Base-by-base conservation (phyloP, 2,888 invertebrate species). In the Sturmia bella region DNA sequence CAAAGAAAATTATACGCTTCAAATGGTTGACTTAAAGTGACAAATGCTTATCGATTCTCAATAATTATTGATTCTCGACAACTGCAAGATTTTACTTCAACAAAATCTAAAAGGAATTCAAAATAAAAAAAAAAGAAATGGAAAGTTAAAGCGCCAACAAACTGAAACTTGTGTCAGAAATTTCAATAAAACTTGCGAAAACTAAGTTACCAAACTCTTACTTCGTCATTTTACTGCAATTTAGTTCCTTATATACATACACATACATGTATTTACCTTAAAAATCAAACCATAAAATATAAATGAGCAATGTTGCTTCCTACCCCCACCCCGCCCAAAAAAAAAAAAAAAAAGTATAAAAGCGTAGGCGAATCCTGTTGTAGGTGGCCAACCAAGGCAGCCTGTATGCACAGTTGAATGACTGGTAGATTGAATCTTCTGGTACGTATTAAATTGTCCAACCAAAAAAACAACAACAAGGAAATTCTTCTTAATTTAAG, bases 1-100 rank as follows among this genome's bases (percentile, higher is more conserved):
- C 17, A 66, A 21, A 56, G 15, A 50, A 27, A 41, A 57, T 27
- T 27, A 21, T 11, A n/a, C 7, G 56, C 41, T 43, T 21, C 13
- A 37, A 54, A 27, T 63, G 15, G 48, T 59, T 50, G 64, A 56
- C 64, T 78, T 70, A 48, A 74, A 61, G 52, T 78, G 70, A 70
- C 74, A 78, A 78, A 82, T 66, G 69, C 70, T 78, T 82, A 82
- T 78, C 66, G 78, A 70, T 78, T 75, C 70, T 61, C 74, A 59
- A 78, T 82, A 82, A 78, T 82, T 78, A 82, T 78, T 82, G 78
- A 82, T 82, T 82, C 48, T n/a, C 59, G 70, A 41, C 64, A 54
- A 39, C 7, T 21, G 64, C 24, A 7, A 61, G 12, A 41, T 32
- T 12, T 59, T 27, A 4, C 21, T 17, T 54, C 39, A 64, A 63